Percentiles rank a stretch among this genome's conserved stretches.
Conservation (phyloP, 2,113 vertebrate genomes). For the Choloepus hoffmanni region DNA sequence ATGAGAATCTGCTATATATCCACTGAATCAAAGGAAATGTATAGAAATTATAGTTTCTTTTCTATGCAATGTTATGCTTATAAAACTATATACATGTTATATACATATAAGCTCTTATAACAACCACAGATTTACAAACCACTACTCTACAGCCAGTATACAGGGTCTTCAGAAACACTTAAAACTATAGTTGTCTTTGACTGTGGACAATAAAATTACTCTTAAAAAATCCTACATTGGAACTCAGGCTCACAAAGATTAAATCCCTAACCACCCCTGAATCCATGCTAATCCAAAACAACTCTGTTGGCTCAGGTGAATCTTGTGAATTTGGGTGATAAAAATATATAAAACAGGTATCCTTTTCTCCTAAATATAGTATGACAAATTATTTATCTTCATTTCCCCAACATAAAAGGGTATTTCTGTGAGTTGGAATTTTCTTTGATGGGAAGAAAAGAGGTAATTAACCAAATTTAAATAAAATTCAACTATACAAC, state of each 20-base stretch:
- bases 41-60: conserved; percentile 4
- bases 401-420: conserved; percentile 17
- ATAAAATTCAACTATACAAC: conserved; percentile 10
- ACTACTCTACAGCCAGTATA: background rate
- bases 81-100: background rate
- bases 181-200: background rate
- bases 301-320: background rate
- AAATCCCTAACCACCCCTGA: background rate
- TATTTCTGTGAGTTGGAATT: conserved; percentile 1
- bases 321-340: background rate
- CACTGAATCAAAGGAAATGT: background rate
- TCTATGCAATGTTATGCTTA: background rate
- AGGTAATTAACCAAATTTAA: conserved; percentile 21
- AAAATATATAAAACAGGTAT: background rate
- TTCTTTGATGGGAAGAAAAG: background rate
- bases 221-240: background rate
- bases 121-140: background rate
- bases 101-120: background rate
- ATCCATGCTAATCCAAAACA: background rate
- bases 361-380: background rate
- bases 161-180: background rate
- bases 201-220: background rate
- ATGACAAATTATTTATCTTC: background rate
- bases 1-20: background rate
- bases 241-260: conserved; percentile 20